These are phyloP conservation scores for Cydia pomonella DNA, from an alignment of 1,140 invertebrate genomes.

Conservation along the genomic window DNA sequence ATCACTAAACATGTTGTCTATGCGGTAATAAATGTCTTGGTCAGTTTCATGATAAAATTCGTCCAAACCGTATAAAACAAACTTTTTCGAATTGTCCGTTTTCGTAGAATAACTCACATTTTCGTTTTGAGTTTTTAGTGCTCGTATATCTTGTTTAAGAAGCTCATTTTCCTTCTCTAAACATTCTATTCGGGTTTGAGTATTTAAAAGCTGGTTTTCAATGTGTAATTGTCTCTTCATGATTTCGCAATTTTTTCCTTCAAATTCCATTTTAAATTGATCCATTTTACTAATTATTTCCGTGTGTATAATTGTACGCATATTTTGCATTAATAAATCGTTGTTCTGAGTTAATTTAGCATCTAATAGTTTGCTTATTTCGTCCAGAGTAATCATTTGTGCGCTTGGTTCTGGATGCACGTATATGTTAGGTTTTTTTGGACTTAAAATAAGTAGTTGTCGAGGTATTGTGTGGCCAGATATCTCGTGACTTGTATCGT, in stretches of 20 bases:
- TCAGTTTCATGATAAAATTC: too few species aligned
- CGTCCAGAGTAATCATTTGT: not conserved
- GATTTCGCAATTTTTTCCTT: too few species aligned
- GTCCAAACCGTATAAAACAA: not conserved
- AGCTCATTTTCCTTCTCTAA: not conserved
- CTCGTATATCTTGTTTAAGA: not conserved
- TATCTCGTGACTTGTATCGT: not conserved
- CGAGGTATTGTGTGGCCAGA: not conserved
- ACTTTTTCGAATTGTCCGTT: not conserved
- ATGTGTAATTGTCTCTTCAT: not conserved
- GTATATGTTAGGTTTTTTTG: not conserved
- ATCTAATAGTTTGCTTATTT: not conserved
- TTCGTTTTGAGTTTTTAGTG: not conserved
- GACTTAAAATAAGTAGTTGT: not conserved
- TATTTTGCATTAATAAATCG: not conserved
- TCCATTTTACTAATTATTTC: not conserved
- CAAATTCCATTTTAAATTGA: not conserved
- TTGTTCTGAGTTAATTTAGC: not conserved
- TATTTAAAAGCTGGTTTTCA: not conserved
- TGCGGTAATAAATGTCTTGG: too few species aligned
- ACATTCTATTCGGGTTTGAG: not conserved
- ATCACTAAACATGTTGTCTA: too few species aligned
- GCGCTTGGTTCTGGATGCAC: not conserved
- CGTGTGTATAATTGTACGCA: not conserved
- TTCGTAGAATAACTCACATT: not conserved